These are phyloP conservation scores for Phortica okadai DNA, from an alignment of 2,888 invertebrate species.

Conservation along the genomic window DNA sequence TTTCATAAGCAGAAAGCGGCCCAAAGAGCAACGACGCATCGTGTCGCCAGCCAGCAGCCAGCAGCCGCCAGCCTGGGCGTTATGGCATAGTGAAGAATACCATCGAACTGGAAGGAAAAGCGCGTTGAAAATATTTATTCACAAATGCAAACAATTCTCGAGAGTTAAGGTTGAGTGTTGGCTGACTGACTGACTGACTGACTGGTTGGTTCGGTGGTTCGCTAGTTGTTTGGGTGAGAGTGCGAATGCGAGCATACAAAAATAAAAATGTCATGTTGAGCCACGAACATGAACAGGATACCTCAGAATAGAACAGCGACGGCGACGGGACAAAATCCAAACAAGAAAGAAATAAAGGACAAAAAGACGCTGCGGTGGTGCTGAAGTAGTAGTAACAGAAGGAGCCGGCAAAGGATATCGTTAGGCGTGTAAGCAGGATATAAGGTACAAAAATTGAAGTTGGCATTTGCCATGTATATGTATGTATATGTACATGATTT, in stretches of 20 bases:
- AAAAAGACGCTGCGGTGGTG: slow-evolving; percentile 4
- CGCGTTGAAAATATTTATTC: slow-evolving; percentile 54
- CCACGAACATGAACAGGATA: neutral
- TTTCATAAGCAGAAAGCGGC: slow-evolving; percentile 37
- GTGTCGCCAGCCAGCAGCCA: neutral
- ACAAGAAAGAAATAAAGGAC: neutral
- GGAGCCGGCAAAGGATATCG: neutral
- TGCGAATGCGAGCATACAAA: slow-evolving; percentile 25
- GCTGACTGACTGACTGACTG: slow-evolving; percentile 18
- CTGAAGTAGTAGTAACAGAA: neutral
- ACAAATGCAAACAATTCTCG: slow-evolving; percentile 58
- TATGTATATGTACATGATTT: neutral
- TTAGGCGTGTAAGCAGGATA: slow-evolving; percentile 44
- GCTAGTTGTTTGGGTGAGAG: neutral
- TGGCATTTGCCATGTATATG: neutral
- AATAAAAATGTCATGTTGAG: slow-evolving; percentile 58
- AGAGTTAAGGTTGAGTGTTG: slow-evolving; percentile 31
- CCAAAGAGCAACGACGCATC: neutral
- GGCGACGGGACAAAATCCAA: neutral
- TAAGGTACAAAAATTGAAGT: neutral
- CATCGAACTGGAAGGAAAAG: slow-evolving; percentile 46
- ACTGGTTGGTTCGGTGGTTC: slow-evolving; percentile 27
- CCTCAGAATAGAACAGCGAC: neutral
- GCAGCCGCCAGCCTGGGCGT: neutral
- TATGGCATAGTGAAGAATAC: slow-evolving; percentile 25